Conservation (phyloP, 2,888 invertebrate species). For the Heliconius charithonia region DNA sequence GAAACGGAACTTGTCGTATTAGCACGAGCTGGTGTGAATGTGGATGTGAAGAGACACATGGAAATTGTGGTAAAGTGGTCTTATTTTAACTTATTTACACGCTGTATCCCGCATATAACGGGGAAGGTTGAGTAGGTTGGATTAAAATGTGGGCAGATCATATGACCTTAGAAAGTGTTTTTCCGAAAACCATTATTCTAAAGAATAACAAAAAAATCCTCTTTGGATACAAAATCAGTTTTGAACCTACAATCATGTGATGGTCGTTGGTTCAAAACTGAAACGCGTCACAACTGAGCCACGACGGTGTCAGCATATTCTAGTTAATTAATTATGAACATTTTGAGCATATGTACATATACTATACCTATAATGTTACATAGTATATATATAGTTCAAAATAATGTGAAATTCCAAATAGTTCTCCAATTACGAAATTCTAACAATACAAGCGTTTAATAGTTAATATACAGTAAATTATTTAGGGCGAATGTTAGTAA, state of each 20-base stretch:
- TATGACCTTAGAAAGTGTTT: no score
- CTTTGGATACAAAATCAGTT: no score
- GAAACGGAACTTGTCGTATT: constrained; percentile 12
- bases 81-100: no score
- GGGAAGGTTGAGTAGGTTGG: no score
- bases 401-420: constrained; percentile 12
- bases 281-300: neutral
- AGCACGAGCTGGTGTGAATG: neutral
- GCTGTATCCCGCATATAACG: no score
- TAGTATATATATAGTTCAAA: neutral
- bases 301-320: neutral
- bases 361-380: neutral
- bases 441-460: constrained; percentile 15
- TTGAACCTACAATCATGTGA: no score
- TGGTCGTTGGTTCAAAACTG: no score
- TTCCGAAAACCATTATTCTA: no score
- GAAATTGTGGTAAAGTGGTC: no score
- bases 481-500: constrained; percentile 11
- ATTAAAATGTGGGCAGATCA: no score
- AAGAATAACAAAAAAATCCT: no score
- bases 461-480: constrained; percentile 18
- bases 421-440: constrained; percentile 10
- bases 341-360: neutral
- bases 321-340: neutral
- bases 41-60: neutral